Conservation (phyloP, 2,113 vertebrate genomes). For the Tylochromis polylepis region DNA sequence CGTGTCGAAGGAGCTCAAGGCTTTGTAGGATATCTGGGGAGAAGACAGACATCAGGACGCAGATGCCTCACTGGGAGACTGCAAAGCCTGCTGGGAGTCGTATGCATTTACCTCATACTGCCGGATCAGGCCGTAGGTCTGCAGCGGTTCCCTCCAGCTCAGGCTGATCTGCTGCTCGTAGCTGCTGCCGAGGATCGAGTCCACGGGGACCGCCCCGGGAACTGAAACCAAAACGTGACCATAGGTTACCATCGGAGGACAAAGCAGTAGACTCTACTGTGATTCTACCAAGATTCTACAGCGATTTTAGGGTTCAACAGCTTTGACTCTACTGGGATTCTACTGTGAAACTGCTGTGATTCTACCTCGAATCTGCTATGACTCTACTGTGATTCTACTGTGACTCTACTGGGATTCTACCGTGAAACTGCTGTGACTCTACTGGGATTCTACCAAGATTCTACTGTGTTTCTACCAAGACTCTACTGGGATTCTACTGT, state of each 20-base stretch:
- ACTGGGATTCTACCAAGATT: background rate
- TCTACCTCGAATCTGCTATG: too few species aligned
- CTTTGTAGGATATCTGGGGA: constrained; percentile 92
- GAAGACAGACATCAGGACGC: background rate
- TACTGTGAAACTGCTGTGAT: too few species aligned
- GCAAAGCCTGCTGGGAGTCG: background rate
- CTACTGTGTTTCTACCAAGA: background rate
- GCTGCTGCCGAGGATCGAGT: constrained; percentile 89
- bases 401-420: too few species aligned
- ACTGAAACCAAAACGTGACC: constrained; percentile 64
- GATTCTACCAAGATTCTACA: background rate
- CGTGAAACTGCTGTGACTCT: too few species aligned
- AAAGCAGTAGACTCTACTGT: background rate
- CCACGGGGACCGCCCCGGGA: constrained; percentile 85
- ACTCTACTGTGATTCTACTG: too few species aligned
- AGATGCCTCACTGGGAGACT: background rate
- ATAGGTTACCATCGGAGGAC: background rate
- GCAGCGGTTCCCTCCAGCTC: constrained; percentile 88
- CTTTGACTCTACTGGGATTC: background rate
- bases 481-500: background rate
- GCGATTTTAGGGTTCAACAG: background rate
- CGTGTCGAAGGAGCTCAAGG: constrained; percentile 95
- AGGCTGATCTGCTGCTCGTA: constrained; percentile 95
- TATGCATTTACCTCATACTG: constrained; percentile 84
- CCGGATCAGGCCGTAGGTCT: constrained; percentile 91